Percentiles rank a stretch among this genome's conserved stretches.
Conservation (phyloP, 1,140 invertebrate species). For the Pogonomyrmex californicus region DNA sequence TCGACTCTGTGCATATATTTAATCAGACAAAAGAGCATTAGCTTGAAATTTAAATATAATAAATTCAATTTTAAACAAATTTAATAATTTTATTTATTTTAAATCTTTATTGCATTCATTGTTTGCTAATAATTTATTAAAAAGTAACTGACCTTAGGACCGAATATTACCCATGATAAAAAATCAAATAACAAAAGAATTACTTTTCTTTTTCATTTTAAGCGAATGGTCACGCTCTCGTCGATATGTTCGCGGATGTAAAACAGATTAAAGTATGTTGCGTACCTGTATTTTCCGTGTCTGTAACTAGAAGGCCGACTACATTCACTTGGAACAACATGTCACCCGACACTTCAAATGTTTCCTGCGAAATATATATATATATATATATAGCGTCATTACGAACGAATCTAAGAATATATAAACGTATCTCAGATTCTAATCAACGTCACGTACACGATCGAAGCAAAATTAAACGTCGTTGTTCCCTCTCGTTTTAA, state of each 20-base stretch:
- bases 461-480: not conserved
- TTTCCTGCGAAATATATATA: slow-evolving; percentile 30
- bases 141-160: not conserved
- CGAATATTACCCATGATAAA: not conserved
- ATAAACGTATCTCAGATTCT: not conserved
- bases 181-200: not conserved
- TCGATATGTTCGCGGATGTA: not conserved
- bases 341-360: slow-evolving; percentile 5
- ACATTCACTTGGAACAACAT: slow-evolving; percentile 77
- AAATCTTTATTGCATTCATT: not conserved
- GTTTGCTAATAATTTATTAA: not conserved
- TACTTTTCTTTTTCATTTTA: not conserved
- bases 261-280: not conserved
- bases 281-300: slow-evolving; percentile 16
- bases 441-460: not conserved
- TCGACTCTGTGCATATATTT: not conserved
- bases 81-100: not conserved
- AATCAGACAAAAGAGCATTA: not conserved
- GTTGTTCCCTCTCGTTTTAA: not conserved
- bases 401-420: not conserved
- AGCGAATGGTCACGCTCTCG: not conserved
- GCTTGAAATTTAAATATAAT: not conserved
- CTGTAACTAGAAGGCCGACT: slow-evolving; percentile 79
- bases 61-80: not conserved
- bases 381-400: not conserved